Percentiles rank a stretch among this genome's conserved stretches.
phyloP scores from a whole-genome alignment of 2,113 vertebrate species.

The Alligator mississippiensis region DNA sequence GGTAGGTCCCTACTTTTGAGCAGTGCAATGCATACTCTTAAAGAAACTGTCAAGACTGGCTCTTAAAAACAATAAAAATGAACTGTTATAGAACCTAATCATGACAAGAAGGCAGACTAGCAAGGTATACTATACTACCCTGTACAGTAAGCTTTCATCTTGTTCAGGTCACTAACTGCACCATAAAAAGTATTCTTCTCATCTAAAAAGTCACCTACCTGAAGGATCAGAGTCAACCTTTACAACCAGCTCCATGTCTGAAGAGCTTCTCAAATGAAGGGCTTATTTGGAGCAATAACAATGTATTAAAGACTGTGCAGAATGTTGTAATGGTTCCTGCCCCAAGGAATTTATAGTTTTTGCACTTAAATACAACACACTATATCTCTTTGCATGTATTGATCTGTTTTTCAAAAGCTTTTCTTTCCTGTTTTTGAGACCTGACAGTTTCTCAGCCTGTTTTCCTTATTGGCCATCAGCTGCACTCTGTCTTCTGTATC shows the following conservation, averaged over 20 bases:
- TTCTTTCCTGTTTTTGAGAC: not conserved
- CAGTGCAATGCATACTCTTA: too few relatives aligned
- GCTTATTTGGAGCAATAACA: not conserved
- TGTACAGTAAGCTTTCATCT: not conserved
- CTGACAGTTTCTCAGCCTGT: not conserved
- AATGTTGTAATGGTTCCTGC: not conserved
- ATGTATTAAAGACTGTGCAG: not conserved
- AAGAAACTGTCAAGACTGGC: too few relatives aligned
- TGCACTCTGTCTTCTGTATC: not conserved
- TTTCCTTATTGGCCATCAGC: not conserved
- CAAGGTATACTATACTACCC: not conserved
- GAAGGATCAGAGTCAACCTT: not conserved
- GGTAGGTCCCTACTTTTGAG: too few relatives aligned
- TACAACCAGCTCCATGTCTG: not conserved
- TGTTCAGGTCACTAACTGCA: not conserved
- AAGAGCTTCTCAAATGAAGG: not conserved
- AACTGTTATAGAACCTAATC: too few relatives aligned
- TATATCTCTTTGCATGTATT: not conserved
- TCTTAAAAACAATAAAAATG: too few relatives aligned
- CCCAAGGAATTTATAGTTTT: not conserved
- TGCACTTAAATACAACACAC: not conserved
- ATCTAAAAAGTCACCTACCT: not conserved
- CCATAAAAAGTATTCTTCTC: not conserved
- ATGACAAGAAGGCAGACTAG: not conserved
- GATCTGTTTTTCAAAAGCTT: not conserved